A percentile compares a stretch with the other conserved stretches of the same genome.
Evolutionary conservation across 1,140 invertebrate species (phyloP).

Genomic region (Drosophila littoralis): DNA sequence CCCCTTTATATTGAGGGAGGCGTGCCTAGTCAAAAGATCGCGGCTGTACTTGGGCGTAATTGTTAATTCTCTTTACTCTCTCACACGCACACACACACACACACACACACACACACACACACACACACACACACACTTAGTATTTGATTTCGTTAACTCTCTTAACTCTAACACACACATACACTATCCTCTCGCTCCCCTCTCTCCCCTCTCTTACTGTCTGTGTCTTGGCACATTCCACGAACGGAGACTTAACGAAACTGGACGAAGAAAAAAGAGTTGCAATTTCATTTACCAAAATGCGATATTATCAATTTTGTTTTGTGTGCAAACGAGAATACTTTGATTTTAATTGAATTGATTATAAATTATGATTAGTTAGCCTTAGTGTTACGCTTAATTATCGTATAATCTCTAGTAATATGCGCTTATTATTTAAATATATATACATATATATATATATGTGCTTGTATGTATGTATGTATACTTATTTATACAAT

Average conservation of each 20-base stretch:
- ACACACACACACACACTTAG: too few relatives aligned
- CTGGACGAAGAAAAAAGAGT: constrained; percentile 21
- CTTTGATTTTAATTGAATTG: constrained; percentile 66
- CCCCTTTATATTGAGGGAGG: background rate
- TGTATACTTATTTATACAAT: constrained; percentile 29
- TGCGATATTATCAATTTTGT: constrained; percentile 64
- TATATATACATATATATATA: constrained; percentile 18
- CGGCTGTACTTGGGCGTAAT: constrained; percentile 8
- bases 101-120: too few relatives aligned
- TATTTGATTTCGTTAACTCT: background rate
- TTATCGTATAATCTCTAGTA: constrained; percentile 44
- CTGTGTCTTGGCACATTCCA: constrained; percentile 23
- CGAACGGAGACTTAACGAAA: constrained; percentile 28
- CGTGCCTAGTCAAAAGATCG: constrained; percentile 27
- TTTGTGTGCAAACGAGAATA: constrained; percentile 69
- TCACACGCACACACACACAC: too few relatives aligned
- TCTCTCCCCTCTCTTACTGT: constrained; percentile 8
- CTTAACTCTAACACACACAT: constrained; percentile 9
- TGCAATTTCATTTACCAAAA: constrained; percentile 52
- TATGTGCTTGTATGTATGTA: constrained; percentile 19
- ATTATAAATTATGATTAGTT: constrained; percentile 65
- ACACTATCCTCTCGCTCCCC: constrained; percentile 2
- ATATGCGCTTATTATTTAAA: constrained; percentile 54
- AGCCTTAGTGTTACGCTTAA: constrained; percentile 47
- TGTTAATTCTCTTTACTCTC: background rate